phyloP scores from a whole-genome alignment of 1,140 invertebrate species.

The Polypedilum vanderplanki region DNA sequence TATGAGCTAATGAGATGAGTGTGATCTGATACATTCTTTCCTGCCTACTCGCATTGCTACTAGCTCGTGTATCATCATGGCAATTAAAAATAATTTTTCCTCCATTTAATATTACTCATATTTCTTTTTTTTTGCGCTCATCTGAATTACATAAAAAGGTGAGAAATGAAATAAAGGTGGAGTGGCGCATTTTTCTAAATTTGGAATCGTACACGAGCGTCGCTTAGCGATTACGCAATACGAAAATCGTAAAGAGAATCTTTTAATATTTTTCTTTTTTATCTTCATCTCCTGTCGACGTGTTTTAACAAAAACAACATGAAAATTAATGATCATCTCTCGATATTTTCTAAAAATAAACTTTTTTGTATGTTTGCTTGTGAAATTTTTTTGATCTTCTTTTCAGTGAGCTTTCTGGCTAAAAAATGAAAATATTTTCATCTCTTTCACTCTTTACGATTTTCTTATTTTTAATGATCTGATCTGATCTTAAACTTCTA shows the following conservation, averaged over 20 bases:
- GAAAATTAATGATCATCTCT: no score
- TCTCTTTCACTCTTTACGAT: neutral
- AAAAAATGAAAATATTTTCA: neutral
- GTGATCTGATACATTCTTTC: conserved; percentile 6
- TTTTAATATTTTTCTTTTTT: no score
- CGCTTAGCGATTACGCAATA: no score
- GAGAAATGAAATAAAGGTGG: neutral
- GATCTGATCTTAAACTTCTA: neutral
- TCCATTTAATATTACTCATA: neutral
- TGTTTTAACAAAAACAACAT: no score
- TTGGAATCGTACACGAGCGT: neutral
- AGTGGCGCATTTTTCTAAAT: neutral
- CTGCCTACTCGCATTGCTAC: neutral
- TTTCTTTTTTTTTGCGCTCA: neutral
- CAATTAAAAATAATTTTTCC: neutral
- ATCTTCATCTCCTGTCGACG: no score
- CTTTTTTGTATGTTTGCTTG: no score
- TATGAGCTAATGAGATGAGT: neutral
- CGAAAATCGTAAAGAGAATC: no score
- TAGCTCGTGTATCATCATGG: neutral
- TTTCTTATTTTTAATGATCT: neutral
- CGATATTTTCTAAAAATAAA: no score
- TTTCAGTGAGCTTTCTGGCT: neutral
- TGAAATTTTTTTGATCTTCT: no score
- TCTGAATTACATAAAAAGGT: neutral